Evolutionary conservation across 2,797 vertebrate genomes (phyloP).

Genomic region (Gymnopithys bicolor): DNA sequence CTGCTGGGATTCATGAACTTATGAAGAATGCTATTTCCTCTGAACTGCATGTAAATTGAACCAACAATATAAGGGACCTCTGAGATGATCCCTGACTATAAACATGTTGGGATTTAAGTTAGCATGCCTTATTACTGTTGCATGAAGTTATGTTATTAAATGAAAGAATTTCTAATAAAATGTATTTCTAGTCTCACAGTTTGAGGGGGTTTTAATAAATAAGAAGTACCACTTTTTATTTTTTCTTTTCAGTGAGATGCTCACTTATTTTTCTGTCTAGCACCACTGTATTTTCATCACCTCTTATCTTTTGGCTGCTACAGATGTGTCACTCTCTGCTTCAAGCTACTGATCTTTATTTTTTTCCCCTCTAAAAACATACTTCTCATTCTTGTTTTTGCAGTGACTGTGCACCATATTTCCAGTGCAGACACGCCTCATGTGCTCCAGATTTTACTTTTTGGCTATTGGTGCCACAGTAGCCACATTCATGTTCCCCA

Average conservation of each 20-base stretch:
- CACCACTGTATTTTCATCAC: background rate
- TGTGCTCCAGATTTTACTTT: background rate
- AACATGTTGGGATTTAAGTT: background rate
- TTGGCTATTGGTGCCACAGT: background rate
- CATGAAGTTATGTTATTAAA: fast-evolving
- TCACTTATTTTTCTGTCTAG: background rate
- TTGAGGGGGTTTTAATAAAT: background rate
- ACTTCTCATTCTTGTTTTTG: background rate
- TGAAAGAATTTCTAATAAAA: background rate
- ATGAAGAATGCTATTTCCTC: background rate
- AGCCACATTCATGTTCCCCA: background rate
- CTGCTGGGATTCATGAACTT: background rate
- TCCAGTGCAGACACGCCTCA: background rate
- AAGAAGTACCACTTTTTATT: background rate
- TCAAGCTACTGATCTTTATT: background rate
- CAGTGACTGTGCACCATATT: background rate
- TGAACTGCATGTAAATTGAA: background rate
- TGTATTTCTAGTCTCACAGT: background rate
- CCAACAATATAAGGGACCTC: background rate
- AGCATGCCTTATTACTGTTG: background rate
- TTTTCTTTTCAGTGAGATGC: background rate
- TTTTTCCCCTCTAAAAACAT: background rate
- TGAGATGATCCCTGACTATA: background rate
- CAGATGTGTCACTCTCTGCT: background rate
- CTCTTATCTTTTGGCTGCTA: background rate